These are phyloP conservation scores for Lucinisca nassula DNA, from an alignment of 2,888 invertebrate species.

Conservation along the genomic window DNA sequence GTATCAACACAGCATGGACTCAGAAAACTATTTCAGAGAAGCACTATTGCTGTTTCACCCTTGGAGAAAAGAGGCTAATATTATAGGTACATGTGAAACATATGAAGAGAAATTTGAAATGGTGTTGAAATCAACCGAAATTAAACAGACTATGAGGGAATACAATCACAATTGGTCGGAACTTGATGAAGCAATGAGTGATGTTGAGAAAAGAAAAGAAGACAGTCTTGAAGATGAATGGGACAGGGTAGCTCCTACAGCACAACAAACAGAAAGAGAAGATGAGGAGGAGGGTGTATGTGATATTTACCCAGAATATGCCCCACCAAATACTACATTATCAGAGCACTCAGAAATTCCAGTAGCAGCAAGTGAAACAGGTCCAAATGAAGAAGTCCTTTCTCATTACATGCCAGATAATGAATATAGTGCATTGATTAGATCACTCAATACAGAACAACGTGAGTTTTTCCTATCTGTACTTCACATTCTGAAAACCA, in stretches of 20 bases:
- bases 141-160: background rate
- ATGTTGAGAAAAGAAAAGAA: too few species aligned
- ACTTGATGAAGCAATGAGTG: background rate
- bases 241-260: background rate
- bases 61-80: conserved; percentile 43
- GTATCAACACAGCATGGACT: conserved; percentile 4
- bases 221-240: background rate
- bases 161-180: background rate
- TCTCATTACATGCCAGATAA: too few species aligned
- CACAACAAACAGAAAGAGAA: background rate
- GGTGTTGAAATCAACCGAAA: too few species aligned
- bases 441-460: conserved; percentile 47
- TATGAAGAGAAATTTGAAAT: too few species aligned
- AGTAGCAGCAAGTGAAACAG: conserved; percentile 57
- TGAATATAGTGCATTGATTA: conserved; percentile 34
- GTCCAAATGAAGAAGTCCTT: conserved; percentile 33
- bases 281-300: background rate
- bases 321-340: background rate
- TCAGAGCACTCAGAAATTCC: conserved; percentile 49
- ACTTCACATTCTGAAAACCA: conserved; percentile 28
- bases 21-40: conserved; percentile 39
- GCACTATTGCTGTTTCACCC: conserved; percentile 33
- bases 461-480: conserved; percentile 62
- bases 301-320: background rate
- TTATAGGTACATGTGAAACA: too few species aligned